Evolutionary conservation across 2,888 invertebrate genomes (phyloP), one percentile per base, ranked within the genome.

Genomic region (Malacosoma neustria): DNA sequence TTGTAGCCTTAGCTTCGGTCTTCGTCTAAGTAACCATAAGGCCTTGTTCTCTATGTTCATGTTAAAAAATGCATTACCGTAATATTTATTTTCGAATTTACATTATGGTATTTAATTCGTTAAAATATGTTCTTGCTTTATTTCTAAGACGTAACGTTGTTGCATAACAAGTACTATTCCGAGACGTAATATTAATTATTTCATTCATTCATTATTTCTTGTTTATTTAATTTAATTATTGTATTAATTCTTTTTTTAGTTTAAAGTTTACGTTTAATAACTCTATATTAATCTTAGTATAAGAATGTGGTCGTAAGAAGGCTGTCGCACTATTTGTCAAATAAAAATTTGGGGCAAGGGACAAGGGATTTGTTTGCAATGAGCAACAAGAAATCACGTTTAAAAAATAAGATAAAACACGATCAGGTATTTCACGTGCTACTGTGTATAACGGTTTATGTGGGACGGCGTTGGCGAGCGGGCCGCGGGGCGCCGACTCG

Each of bases 1-100:
- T 76, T 74, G 63, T 72, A 77, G 66, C 80, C 73, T 69, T 75
- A 71, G 66, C 68, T 69, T 75, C 72, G 65, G 68, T 69, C 66
- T 61, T 73, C 66, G 73, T 75, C 79, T 77, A 68, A 60, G 54
- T 58, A 51, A 61, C 48, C 52, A 51, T 81, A 77, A 84, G 64
- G 72, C 61, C 59, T 57, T 54, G 72, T 76, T 50, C 61, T 57
- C n/a, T n/a, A n/a, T 48, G 54, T 62, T 68, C 64, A 47, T 32
- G 41, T 33, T 33, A 32, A 30, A 36, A 39, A 14, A 35, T 34
- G 35, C 29, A 14, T 22, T 22, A 22, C 22, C 4, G 12, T 34
- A 31, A 36, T 31, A 29, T 4, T 29, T 34, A 33, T 36, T 33
- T 30, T 38, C 9, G 22, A 3, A 33, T 38, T 39, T 33, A 30